Evolutionary conservation across 2,888 invertebrate genomes (phyloP).

Genomic region (Acronicta psi): DNA sequence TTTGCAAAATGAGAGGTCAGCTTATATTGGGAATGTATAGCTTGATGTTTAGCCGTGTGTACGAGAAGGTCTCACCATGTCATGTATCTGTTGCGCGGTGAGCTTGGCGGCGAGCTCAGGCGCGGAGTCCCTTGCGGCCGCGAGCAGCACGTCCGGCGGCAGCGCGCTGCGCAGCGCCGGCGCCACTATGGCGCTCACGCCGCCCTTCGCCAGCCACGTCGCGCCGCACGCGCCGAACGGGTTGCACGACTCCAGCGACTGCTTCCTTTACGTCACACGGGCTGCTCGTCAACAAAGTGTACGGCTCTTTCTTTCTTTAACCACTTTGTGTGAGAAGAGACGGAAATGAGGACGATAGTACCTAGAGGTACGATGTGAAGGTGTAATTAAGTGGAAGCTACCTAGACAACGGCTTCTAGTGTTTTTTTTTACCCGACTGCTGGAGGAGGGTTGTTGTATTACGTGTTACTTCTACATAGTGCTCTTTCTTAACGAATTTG

Average conservation of each 20-base stretch:
- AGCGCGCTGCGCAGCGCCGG: slow-evolving; percentile 88
- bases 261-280: slow-evolving; percentile 87
- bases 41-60: too few relatives aligned
- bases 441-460: too few relatives aligned
- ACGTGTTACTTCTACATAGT: background rate
- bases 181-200: slow-evolving; percentile 84
- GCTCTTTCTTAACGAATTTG: too few relatives aligned
- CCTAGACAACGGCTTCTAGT: background rate
- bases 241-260: slow-evolving; percentile 90
- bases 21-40: too few relatives aligned
- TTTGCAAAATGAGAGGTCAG: too few relatives aligned
- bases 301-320: slow-evolving; percentile 53
- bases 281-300: slow-evolving; percentile 73
- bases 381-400: background rate
- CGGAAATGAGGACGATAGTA: slow-evolving; percentile 1
- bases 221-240: slow-evolving; percentile 89
- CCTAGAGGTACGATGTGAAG: slow-evolving; percentile 1
- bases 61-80: slow-evolving; percentile 93
- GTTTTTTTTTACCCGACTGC: too few relatives aligned
- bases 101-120: slow-evolving; percentile 93
- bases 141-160: slow-evolving; percentile 94
- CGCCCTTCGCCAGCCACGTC: slow-evolving; percentile 81
- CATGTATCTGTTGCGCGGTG: slow-evolving; percentile 93
- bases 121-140: slow-evolving; percentile 96
- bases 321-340: slow-evolving; percentile 42